Base-by-base conservation (phyloP, 2,113 vertebrate genomes). In the Polypterus bichir region DNA sequence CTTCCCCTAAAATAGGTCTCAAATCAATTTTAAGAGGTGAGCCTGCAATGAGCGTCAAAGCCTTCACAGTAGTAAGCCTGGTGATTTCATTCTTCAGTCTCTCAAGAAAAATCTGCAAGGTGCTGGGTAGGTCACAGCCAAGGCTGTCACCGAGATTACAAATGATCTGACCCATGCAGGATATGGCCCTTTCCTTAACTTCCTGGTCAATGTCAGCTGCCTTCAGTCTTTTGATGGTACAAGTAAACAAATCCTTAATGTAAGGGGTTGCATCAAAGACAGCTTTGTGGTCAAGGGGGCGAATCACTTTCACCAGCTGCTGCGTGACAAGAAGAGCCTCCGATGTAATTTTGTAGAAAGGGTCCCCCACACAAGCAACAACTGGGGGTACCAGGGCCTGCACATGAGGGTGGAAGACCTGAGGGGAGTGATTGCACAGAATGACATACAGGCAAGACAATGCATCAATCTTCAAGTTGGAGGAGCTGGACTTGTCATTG, bases 121-220 rank as follows among this genome's bases (percentile, higher is more conserved):
- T 97, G 68, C 89, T 93, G 11, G 92, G 88, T 54, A 98, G 81
- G 62, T 98, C 96, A 46, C 81, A 59, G n/a, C 93, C 94, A 62
- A 98, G 81, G 62, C 87, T 92, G 78, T 98, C 94, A 59, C 95
- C 95, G 69, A 98, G 86, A 74, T 93, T 98, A 76, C 96, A 97
- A 77, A 98, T 97, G 11, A 98, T 97, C 74, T 98, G 96, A 48
- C 96, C 96, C 93, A 97, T 98, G 67, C 96, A 98, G 68, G 96
- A 97, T 76, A 98, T 98, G 64, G 94, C 94, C 62, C 94, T 89
- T 68, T 98, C 96, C 73, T 98, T 98, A 59, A 98, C 96, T 70
- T 98, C 96, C 79, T 98, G 96, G 80, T 98, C 96, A 71, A 98
- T 98, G 78, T 98, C 96, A 6, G 96, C 96, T 48, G 96, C 96